phyloP scores from a whole-genome alignment of 2,888 invertebrate genomes.

The Geophilus truncorum region DNA sequence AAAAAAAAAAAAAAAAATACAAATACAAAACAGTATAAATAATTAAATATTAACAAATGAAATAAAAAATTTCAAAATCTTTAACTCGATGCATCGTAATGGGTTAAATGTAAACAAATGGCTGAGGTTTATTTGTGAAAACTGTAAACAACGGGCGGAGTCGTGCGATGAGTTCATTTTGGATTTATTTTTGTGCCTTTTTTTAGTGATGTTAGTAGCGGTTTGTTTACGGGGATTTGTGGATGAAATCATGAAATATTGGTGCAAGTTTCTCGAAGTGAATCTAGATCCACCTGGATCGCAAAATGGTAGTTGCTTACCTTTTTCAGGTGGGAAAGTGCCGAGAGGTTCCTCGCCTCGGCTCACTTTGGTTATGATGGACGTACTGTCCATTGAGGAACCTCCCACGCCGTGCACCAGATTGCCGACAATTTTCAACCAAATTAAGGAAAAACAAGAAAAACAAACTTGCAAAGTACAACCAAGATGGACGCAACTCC shows the following conservation, averaged over 20 bases:
- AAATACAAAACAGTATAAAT: too few species aligned
- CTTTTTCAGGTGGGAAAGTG: conserved; percentile 87
- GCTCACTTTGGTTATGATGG: conserved; percentile 97
- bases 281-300: not conserved
- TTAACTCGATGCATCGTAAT: not conserved
- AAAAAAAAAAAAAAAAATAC: conserved; percentile 41
- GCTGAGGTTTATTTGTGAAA: not conserved
- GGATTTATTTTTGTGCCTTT: not conserved
- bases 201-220: not conserved
- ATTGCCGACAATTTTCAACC: not conserved
- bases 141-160: not conserved
- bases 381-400: conserved; percentile 89
- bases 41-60: too few species aligned
- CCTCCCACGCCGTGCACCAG: not conserved
- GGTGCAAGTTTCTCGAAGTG: not conserved
- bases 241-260: not conserved
- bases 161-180: not conserved
- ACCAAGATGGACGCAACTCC: conserved; percentile 32
- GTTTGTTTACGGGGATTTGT: not conserved
- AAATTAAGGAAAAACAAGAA: conserved; percentile 3
- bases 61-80: too few species aligned
- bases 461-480: conserved; percentile 30
- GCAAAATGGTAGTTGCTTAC: conserved; percentile 54
- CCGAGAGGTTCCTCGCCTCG: conserved; percentile 94
- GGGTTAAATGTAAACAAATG: not conserved